Percentiles rank a stretch among this genome's conserved stretches.
These are phyloP conservation scores for Zaprionus vittiger DNA, from an alignment of 1,140 invertebrate species.

Conservation along the genomic window DNA sequence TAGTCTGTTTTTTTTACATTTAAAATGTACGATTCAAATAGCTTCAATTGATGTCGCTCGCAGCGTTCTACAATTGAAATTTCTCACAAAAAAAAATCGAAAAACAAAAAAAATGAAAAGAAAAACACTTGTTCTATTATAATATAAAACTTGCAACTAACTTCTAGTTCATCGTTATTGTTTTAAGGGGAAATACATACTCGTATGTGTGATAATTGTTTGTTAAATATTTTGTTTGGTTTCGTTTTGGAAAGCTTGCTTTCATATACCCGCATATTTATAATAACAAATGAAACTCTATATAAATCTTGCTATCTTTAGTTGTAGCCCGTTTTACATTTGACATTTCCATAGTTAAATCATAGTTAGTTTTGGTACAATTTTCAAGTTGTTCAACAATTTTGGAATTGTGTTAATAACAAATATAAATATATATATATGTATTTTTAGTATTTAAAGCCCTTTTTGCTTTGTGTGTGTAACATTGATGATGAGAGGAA, in stretches of 20 bases:
- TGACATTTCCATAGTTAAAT: conserved; percentile 12
- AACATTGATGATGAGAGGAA: conserved; percentile 72
- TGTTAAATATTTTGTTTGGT: conserved; percentile 21
- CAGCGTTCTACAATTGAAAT: conserved; percentile 29
- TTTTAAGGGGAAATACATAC: conserved; percentile 41
- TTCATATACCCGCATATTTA: conserved; percentile 37
- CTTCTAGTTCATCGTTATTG: conserved; percentile 38
- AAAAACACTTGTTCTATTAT: conserved; percentile 39
- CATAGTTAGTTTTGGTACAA: conserved; percentile 20
- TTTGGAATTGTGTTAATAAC: conserved; percentile 48
- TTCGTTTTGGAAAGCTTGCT: conserved; percentile 45
- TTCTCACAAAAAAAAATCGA: conserved; percentile 24
- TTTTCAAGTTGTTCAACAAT: conserved; percentile 31
- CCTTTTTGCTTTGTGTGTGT: conserved; percentile 27
- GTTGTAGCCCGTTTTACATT: conserved; percentile 30
- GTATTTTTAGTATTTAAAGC: conserved; percentile 43
- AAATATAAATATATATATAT: conserved; percentile 33
- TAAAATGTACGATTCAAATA: conserved; percentile 71
- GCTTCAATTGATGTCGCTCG: conserved; percentile 25
- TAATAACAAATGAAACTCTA: conserved; percentile 27
- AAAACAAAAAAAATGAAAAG: conserved; percentile 16
- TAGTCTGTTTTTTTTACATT: conserved; percentile 63
- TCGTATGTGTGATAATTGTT: conserved; percentile 32
- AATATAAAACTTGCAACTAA: conserved; percentile 33
- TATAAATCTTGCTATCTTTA: conserved; percentile 7